phyloP scores from a whole-genome alignment of 1,140 invertebrate genomes.

The Drosophila littoralis region DNA sequence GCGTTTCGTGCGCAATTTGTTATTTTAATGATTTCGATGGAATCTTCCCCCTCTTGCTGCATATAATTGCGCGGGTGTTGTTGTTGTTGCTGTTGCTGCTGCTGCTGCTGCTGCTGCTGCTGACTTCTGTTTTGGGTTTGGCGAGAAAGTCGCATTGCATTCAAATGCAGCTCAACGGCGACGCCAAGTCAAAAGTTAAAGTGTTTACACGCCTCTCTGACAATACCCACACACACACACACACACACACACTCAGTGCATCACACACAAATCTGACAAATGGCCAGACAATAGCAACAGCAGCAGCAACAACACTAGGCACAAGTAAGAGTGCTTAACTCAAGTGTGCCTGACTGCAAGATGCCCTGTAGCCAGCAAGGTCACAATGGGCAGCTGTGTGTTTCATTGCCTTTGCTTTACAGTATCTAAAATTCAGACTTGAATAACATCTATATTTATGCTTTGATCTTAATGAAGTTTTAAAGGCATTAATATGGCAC shows the following conservation, averaged over 20 bases:
- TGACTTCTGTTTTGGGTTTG: slow-evolving; percentile 43
- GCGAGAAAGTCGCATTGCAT: slow-evolving; percentile 51
- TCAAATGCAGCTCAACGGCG: slow-evolving; percentile 36
- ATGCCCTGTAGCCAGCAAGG: neutral
- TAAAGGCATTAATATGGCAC: too few relatives aligned
- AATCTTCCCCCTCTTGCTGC: slow-evolving; percentile 47
- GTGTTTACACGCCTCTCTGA: slow-evolving; percentile 53
- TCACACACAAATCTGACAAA: slow-evolving; percentile 62
- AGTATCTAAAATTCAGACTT: too few relatives aligned
- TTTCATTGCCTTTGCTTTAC: too few relatives aligned
- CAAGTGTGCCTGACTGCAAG: neutral
- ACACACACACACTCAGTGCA: slow-evolving; percentile 21
- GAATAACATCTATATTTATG: too few relatives aligned
- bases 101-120: slow-evolving; percentile 19
- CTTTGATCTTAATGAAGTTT: too few relatives aligned
- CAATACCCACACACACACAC: slow-evolving; percentile 26
- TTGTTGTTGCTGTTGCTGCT: too few relatives aligned
- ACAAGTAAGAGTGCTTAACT: slow-evolving; percentile 10
- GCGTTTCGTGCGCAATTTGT: slow-evolving; percentile 80
- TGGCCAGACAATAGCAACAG: slow-evolving; percentile 52
- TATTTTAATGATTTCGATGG: slow-evolving; percentile 83
- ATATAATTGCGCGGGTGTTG: slow-evolving; percentile 44
- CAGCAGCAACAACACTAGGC: slow-evolving; percentile 37
- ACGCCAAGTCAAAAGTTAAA: slow-evolving; percentile 40
- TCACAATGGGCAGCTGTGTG: too few relatives aligned